Evolutionary conservation across 1,140 invertebrate genomes (phyloP), one percentile per base, ranked within the genome.

Genomic region (Radopholus similis): DNA sequence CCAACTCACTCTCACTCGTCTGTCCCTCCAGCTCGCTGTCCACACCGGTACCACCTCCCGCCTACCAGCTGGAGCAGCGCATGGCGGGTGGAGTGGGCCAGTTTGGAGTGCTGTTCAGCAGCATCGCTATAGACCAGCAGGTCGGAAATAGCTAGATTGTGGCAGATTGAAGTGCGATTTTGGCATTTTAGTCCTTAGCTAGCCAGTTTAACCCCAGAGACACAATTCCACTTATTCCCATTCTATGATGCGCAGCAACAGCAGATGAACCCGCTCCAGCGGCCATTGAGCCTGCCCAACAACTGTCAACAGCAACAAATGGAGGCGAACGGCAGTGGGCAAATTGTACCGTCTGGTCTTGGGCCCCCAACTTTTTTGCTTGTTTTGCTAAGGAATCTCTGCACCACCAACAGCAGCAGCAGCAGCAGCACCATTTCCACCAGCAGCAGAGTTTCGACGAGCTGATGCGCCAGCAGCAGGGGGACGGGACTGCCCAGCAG

Each of bases 241-340:
- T 30, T n/a, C n/a, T n/a, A n/a, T n/a, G 11, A 53, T n/a, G 49
- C 34, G 13, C 66, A 68, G 18, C 40, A 32, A 23, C 66, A 68
- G 40, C 34, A 51, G 64, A 30, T 62, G 26, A n/a, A 66, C 49
- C 35, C 42, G 9, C 55, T 38, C 13, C 66, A 68, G 23, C 34
- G 66, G 6, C 66, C 66, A 51, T 65, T 68, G 66, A 68, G 66
- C 64, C 37, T 68, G 11, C 66, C 66, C 26, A 67, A 67, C 35
- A 58, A 65, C 42, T 59, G 58, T n/a, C 30, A 64, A 23, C 34
- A 55, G 30, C 47, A 60, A 40, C 56, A 42, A 40, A 1, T 59
- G 2, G 15, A 44, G 15, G 30, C 40, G 32, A 30, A 58, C 35
- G 53, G 53, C 49, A 42, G 40, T 2, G 35, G 35, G 8, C 9